Evolutionary conservation across 2,888 invertebrate genomes (phyloP).

Genomic region (Drosophila niveifrons): DNA sequence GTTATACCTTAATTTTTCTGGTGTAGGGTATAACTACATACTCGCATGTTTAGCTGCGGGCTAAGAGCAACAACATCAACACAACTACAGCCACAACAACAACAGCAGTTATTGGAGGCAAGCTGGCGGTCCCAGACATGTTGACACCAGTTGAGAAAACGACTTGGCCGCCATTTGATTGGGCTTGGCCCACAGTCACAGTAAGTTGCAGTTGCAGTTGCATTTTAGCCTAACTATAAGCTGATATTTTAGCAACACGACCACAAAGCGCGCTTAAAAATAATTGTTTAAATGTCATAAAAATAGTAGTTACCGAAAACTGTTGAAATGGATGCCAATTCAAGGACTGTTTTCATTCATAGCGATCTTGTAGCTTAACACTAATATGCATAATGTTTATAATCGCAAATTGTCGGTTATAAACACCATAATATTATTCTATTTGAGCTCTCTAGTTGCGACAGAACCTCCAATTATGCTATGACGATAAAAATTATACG

Average conservation of each 20-base stretch:
- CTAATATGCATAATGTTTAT: neutral
- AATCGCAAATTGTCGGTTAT: neutral
- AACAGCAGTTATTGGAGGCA: conserved; percentile 37
- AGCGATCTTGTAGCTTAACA: neutral
- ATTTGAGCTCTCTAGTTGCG: neutral
- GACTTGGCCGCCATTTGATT: conserved; percentile 52
- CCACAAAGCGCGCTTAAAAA: conserved; percentile 59
- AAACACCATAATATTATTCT: neutral
- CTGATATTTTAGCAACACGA: conserved; percentile 69
- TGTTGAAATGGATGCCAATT: neutral
- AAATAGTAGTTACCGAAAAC: conserved; percentile 44
- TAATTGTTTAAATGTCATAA: conserved; percentile 81
- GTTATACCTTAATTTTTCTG: neutral
- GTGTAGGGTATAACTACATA: conserved; percentile 41
- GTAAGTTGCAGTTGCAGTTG: conserved; percentile 28
- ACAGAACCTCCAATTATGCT: conserved; percentile 5
- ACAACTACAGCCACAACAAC: conserved; percentile 25
- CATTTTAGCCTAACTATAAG: conserved; percentile 36
- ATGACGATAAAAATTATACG: neutral
- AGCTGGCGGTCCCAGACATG: conserved; percentile 72
- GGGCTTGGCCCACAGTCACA: conserved; percentile 49
- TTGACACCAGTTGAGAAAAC: conserved; percentile 71
- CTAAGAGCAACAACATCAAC: conserved; percentile 6
- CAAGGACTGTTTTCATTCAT: conserved; percentile 5
- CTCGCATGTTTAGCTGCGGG: conserved; percentile 62